Evolutionary conservation across 2,113 vertebrate species (phyloP), one percentile per base, ranked within the genome.

Genomic region (Saimiri boliviensis): DNA sequence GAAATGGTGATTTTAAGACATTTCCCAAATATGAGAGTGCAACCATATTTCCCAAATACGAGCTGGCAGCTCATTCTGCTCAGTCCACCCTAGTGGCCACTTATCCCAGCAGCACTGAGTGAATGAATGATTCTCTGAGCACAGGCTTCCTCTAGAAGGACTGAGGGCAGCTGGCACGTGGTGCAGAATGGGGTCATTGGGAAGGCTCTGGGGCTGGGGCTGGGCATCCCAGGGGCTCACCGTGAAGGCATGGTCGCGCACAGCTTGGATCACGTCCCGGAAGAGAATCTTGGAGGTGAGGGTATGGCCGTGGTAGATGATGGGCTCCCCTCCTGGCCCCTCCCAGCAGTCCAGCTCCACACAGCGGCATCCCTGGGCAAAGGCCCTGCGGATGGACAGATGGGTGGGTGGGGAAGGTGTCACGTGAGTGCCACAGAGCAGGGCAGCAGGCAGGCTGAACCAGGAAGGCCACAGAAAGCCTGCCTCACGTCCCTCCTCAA

Each of bases 291-390:
- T 99, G 94, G 99, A 99, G 98, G 99, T 99, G 81, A 99, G 98
- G 0, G 99, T 99, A 98, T 99, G 99, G 84, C 99, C 99, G 0
- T 99, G 99, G 98, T 99, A 99, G 94, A 99, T 99, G 8, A 99
- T 16, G 0, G 99, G 99, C 25, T 99, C 99, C 13, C 99, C 99
- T 0, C 99, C 99, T 0, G 99, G 98, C 16, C 99, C 99, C 58
- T 99, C 99, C 99, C 99, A 99, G 98, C 99, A 99, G 98, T 99
- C 99, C 95, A 99, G 98, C 98, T 99, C 99, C 98, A 99, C 99
- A 8, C 99, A 99, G 83, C 99, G 99, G 89, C 99, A 99, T 7
- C 99, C 99, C 32, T 99, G 99, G 96, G 98, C 98, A 92, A 99
- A 98, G 37, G 99, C 99, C 97, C 99, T 99, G 97, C 0, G 6